phyloP scores from a whole-genome alignment of 1,140 invertebrate species.

The Ips nitidus region DNA sequence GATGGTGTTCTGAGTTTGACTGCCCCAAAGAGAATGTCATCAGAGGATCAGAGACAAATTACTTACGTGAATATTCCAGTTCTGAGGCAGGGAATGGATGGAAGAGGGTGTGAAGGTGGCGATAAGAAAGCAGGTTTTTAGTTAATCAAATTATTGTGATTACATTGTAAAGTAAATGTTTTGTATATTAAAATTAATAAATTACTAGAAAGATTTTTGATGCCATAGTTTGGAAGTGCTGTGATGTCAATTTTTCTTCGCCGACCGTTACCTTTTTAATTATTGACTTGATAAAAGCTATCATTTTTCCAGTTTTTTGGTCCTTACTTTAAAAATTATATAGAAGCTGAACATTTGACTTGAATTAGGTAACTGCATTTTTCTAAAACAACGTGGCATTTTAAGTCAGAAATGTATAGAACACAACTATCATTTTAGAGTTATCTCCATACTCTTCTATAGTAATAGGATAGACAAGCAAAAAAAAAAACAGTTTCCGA shows the following conservation, averaged over 20 bases:
- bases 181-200: not conserved
- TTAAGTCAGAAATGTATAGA: too few species aligned
- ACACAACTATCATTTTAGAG: too few species aligned
- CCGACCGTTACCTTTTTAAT: not conserved
- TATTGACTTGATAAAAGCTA: not conserved
- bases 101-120: not conserved
- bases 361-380: too few species aligned
- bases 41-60: not conserved
- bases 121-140: not conserved
- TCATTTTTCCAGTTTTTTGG: too few species aligned
- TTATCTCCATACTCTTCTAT: too few species aligned
- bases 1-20: slow-evolving; percentile 72
- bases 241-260: too few species aligned
- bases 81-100: not conserved
- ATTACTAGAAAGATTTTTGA: not conserved
- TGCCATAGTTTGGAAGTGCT: not conserved
- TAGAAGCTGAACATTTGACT: too few species aligned
- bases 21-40: slow-evolving; percentile 54
- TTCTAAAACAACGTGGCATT: too few species aligned
- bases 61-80: slow-evolving; percentile 12
- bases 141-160: not conserved
- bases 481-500: not conserved
- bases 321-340: too few species aligned
- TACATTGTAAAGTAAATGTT: not conserved
- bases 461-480: not conserved